phyloP scores from a whole-genome alignment of 2,888 invertebrate species.

The Limnephilus rhombicus region DNA sequence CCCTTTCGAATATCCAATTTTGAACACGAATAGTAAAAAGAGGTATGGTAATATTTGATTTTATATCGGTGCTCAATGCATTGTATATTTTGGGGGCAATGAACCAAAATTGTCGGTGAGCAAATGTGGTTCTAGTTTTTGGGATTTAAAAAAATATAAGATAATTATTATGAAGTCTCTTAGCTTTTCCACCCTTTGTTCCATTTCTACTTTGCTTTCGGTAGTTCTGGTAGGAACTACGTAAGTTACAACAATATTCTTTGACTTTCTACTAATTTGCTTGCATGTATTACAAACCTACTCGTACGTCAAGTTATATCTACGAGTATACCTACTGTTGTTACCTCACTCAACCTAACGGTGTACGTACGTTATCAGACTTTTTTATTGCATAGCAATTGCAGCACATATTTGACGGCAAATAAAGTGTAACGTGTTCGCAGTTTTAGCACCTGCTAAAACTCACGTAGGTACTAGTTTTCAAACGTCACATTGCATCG shows the following conservation, averaged over 20 bases:
- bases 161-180: too few relatives aligned
- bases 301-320: not conserved
- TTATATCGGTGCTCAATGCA: too few relatives aligned
- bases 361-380: constrained; percentile 1
- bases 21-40: too few relatives aligned
- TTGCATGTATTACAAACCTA: not conserved
- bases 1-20: too few relatives aligned
- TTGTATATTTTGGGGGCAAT: too few relatives aligned
- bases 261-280: not conserved
- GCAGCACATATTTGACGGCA: constrained; percentile 11
- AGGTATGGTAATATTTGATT: too few relatives aligned
- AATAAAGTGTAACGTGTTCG: not conserved
- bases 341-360: constrained; percentile 15
- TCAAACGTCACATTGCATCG: constrained; percentile 16
- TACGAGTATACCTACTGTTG: not conserved
- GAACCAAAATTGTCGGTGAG: too few relatives aligned
- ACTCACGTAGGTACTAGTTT: constrained; percentile 3
- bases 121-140: too few relatives aligned
- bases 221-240: not conserved
- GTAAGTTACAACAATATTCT: not conserved
- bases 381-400: constrained; percentile 36
- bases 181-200: too few relatives aligned
- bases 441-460: constrained; percentile 17
- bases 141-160: too few relatives aligned
- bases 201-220: not conserved